Conservation (phyloP, 2,888 invertebrate species). For the Tetheella fluctuosa region DNA sequence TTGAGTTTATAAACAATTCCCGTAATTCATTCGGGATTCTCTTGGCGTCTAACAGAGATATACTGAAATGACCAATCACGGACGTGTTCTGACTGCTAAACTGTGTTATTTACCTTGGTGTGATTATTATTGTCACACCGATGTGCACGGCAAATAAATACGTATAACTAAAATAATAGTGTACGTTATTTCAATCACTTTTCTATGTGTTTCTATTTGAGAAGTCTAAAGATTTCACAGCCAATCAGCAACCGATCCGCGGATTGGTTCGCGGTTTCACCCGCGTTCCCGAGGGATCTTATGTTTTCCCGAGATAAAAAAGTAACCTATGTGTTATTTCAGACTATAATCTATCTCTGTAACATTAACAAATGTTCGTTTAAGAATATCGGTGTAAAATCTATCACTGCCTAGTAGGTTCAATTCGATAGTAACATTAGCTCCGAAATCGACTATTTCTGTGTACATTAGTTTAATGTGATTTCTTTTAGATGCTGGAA, state of each 20-base stretch:
- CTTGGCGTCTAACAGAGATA: slow-evolving; percentile 73
- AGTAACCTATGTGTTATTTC: too few species aligned
- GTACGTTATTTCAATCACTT: neutral
- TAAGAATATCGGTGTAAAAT: slow-evolving; percentile 47
- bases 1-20: slow-evolving; percentile 68
- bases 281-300: too few species aligned
- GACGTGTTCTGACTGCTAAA: slow-evolving; percentile 69
- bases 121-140: slow-evolving; percentile 53
- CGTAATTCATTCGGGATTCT: slow-evolving; percentile 74
- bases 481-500: slow-evolving; percentile 57
- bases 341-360: too few species aligned
- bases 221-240: too few species aligned
- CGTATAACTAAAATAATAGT: slow-evolving; percentile 17
- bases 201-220: too few species aligned
- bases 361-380: slow-evolving; percentile 36
- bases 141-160: slow-evolving; percentile 35
- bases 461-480: slow-evolving; percentile 68
- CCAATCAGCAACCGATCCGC: too few species aligned
- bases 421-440: slow-evolving; percentile 58
- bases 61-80: slow-evolving; percentile 81
- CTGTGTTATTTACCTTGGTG: slow-evolving; percentile 56
- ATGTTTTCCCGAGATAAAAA: too few species aligned
- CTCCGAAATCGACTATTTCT: slow-evolving; percentile 62
- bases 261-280: too few species aligned
- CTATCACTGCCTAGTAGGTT: slow-evolving; percentile 25